phyloP scores from a whole-genome alignment of 2,888 invertebrate genomes.

The Taenaris catops region DNA sequence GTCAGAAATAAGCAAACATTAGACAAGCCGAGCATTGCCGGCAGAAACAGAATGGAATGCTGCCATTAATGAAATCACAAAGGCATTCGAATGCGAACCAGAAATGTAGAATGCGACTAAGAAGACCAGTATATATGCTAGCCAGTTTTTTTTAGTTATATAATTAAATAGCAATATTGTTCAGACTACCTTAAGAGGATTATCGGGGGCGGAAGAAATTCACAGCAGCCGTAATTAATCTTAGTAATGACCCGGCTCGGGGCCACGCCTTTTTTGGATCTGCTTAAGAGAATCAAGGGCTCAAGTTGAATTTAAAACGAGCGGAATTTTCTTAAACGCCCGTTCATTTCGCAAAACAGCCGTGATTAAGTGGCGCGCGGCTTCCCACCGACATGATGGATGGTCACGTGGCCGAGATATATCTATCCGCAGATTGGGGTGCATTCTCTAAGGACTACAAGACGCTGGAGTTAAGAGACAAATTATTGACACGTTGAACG shows the following conservation, averaged over 20 bases:
- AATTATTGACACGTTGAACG: too few species aligned
- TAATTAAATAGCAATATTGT: too few species aligned
- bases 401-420: conserved; percentile 11
- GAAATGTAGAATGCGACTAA: too few species aligned
- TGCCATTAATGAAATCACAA: too few species aligned
- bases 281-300: conserved; percentile 48
- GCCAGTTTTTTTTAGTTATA: too few species aligned
- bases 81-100: too few species aligned
- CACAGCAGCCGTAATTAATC: conserved; percentile 52
- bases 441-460: too few species aligned
- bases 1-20: too few species aligned
- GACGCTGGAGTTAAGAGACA: too few species aligned
- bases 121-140: too few species aligned
- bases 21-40: too few species aligned
- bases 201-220: conserved; percentile 15
- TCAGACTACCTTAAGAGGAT: conserved; percentile 17
- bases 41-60: too few species aligned
- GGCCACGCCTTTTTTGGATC: conserved; percentile 68
- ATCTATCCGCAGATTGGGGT: neutral
- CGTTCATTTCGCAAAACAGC: conserved; percentile 57
- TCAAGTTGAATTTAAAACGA: conserved; percentile 52
- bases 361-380: conserved; percentile 54
- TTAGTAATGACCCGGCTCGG: conserved; percentile 56
- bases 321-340: conserved; percentile 43
- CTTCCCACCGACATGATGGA: conserved; percentile 30